phyloP scores from a whole-genome alignment of 2,888 invertebrate species.

The Lacanobia oleracea region DNA sequence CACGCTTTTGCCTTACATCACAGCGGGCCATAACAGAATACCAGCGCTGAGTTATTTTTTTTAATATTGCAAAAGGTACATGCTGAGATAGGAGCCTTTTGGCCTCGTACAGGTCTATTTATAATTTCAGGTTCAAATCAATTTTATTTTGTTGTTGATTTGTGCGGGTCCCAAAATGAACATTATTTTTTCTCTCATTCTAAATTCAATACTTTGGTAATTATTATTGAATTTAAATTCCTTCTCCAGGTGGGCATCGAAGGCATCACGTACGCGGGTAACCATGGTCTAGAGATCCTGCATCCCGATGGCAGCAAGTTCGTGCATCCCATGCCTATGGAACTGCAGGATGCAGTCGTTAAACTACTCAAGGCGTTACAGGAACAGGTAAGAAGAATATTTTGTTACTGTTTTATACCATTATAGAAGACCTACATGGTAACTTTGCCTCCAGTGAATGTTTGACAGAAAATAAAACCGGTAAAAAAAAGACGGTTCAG shows the following conservation, averaged over 20 bases:
- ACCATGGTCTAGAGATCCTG: constrained; percentile 96
- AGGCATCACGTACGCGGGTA: constrained; percentile 97
- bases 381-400: constrained; percentile 91
- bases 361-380: constrained; percentile 94
- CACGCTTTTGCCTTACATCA: too few relatives aligned
- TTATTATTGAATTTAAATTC: background rate
- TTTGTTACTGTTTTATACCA: background rate
- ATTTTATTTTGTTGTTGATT: too few relatives aligned
- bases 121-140: too few relatives aligned
- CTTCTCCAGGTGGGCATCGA: constrained; percentile 94
- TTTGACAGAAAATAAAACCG: background rate
- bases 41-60: too few relatives aligned
- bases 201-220: background rate
- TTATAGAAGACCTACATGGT: background rate
- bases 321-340: constrained; percentile 97
- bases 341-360: constrained; percentile 95
- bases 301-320: constrained; percentile 98
- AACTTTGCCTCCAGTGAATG: background rate
- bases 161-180: too few relatives aligned
- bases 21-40: too few relatives aligned
- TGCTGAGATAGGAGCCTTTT: too few relatives aligned
- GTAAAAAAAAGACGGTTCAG: background rate
- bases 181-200: too few relatives aligned
- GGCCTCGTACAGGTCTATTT: too few relatives aligned
- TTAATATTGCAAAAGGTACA: too few relatives aligned